Conservation (phyloP, 2,888 invertebrate species). For the Sinohyriopsis cumingii region DNA sequence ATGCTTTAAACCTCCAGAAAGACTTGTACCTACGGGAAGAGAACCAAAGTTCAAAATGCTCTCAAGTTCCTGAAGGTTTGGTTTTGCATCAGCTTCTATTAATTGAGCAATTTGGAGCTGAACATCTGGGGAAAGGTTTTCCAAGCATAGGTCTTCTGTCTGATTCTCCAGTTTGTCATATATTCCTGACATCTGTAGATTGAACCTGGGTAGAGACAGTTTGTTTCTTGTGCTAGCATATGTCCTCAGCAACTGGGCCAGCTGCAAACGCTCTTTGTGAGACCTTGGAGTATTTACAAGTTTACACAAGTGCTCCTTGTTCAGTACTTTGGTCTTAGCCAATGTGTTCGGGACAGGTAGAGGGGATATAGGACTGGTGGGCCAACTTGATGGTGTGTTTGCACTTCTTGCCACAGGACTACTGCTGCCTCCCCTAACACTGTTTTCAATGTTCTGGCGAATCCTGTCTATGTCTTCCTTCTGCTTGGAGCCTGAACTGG, state of each 20-base stretch:
- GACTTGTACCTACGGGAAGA: too few relatives aligned
- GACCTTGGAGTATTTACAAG: conserved; percentile 64
- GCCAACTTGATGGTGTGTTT: conserved; percentile 5
- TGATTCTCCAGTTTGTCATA: conserved; percentile 25
- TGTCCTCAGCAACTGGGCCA: conserved; percentile 53
- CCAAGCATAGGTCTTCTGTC: conserved; percentile 46
- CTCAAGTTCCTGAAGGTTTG: conserved; percentile 43
- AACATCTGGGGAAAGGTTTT: conserved; percentile 50
- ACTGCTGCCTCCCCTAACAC: conserved; percentile 23
- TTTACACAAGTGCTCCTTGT: conserved; percentile 42
- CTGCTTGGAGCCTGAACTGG: background rate
- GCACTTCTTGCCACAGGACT: background rate
- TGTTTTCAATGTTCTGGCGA: conserved; percentile 40
- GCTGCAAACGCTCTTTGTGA: conserved; percentile 49
- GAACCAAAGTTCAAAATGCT: conserved; percentile 4
- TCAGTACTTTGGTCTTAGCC: conserved; percentile 10
- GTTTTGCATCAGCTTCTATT: conserved; percentile 52
- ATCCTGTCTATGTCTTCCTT: conserved; percentile 19
- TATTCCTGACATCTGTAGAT: conserved; percentile 46
- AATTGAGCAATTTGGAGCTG: conserved; percentile 56
- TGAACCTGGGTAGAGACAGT: conserved; percentile 47
- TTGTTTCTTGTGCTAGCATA: conserved; percentile 45
- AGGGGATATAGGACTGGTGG: conserved; percentile 3
- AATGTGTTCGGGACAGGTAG: conserved; percentile 4
- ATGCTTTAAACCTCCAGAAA: too few relatives aligned